Base-by-base conservation (phyloP, 2,888 invertebrate species). In the Xestia ashworthii region DNA sequence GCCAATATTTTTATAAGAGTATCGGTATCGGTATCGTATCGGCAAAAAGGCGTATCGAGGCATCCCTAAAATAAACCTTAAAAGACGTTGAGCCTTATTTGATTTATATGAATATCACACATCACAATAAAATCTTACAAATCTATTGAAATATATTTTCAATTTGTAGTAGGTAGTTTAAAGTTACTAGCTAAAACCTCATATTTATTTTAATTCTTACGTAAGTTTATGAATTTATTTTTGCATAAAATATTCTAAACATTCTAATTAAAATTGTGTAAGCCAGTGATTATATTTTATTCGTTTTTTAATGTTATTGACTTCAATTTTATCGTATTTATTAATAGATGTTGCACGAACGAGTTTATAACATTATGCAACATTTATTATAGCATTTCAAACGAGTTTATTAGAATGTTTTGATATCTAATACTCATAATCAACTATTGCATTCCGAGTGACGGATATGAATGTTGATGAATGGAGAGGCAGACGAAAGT, bases 251-350 rank as follows among this genome's bases (percentile, higher is more conserved):
- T 16, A 38, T 25, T 14, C 9, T 25, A 38, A 41, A 60, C 9
- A 12, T 55, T 58, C 14, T 14, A n/a, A 46, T 25, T 0, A n/a
- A 38, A 53, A 16, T 53, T 46, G 9, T 38, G 32, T 53, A 46
- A 64, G 50, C 14, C 44, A 19, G 32, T 75, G 32, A 32, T n/a
- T 44, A 32, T n/a, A 32, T 44, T 64, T 76, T 46, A 53, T 46
- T 46, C 0, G 32, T 44, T 44, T 44, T 14, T 64, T 32, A 64
- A 38, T 77, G 32, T 5, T 74, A 25, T n/a, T 60, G 14, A 64
- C 4, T n/a, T 53, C 0, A 3, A 44, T 76, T 46, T 46, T 11
- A 55, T 25, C 25, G 19, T 46, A 76, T 19, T 44, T 16, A 2
- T 44, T 62, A 64, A 38, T 53, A 11, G 19, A 25, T 64, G 19